Conservation (phyloP, 2,797 vertebrate genomes). For the Lagorchestes hirsutus region DNA sequence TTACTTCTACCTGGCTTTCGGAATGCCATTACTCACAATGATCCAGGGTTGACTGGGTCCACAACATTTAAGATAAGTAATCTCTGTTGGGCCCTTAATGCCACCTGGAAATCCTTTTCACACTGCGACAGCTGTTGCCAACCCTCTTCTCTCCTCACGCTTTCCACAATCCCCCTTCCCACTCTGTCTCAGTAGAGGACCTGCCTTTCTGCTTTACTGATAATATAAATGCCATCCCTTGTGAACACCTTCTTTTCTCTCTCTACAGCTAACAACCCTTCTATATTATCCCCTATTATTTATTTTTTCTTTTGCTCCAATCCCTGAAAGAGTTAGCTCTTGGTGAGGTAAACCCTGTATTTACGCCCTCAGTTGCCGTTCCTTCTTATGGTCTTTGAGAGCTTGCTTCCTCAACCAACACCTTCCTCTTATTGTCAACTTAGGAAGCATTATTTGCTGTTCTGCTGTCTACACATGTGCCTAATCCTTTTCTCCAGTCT, state of each 20-base stretch:
- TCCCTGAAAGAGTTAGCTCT: not conserved
- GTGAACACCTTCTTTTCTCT: not conserved
- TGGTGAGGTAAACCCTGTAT: not conserved
- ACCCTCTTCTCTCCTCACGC: not conserved
- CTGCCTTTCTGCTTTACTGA: not conserved
- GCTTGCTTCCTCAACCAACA: not conserved
- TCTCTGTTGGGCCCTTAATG: not conserved
- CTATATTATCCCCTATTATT: not conserved
- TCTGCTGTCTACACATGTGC: not conserved
- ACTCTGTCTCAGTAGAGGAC: not conserved
- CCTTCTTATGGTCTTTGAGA: not conserved
- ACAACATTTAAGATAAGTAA: not conserved
- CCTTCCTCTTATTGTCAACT: not conserved
- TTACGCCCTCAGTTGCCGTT: too few species aligned
- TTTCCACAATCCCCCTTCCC: not conserved
- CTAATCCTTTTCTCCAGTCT: too few species aligned
- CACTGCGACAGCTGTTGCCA: not conserved
- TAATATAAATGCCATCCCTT: not conserved
- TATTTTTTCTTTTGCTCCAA: not conserved
- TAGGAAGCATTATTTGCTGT: not conserved
- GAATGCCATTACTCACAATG: not conserved
- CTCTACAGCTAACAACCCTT: not conserved
- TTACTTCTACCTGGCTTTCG: not conserved
- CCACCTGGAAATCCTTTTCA: not conserved
- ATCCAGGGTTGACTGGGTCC: not conserved